Percentiles rank a stretch among this genome's conserved stretches.
phyloP scores from a whole-genome alignment of 2,888 invertebrate genomes.

The Hetaerina titia region DNA sequence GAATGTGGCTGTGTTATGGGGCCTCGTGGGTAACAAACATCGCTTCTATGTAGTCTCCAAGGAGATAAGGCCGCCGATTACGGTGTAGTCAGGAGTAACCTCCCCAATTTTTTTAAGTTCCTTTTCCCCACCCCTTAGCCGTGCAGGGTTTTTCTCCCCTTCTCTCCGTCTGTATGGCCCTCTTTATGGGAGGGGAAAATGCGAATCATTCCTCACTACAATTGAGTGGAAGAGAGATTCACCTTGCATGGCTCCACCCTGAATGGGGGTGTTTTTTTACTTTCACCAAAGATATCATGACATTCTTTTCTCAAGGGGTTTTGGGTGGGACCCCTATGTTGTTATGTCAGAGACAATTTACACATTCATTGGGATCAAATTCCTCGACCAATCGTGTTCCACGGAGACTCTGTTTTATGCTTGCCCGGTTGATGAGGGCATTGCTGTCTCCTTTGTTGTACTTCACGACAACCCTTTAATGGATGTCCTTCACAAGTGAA shows the following conservation, averaged over 20 bases:
- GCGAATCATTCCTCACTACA: not conserved
- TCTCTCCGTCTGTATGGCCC: not conserved
- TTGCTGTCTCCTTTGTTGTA: constrained; percentile 20
- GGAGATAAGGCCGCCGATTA: constrained; percentile 86
- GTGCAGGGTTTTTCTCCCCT: not conserved
- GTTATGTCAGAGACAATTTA: constrained; percentile 54
- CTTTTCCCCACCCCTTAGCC: constrained; percentile 19
- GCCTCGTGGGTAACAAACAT: constrained; percentile 95
- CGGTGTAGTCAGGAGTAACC: constrained; percentile 77
- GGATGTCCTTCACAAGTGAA: constrained; percentile 41
- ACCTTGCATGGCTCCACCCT: constrained; percentile 6
- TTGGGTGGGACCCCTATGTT: constrained; percentile 53
- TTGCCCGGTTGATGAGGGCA: constrained; percentile 15
- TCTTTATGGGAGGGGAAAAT: not conserved
- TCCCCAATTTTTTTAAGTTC: constrained; percentile 51
- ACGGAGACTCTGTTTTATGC: constrained; percentile 5
- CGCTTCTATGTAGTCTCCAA: constrained; percentile 98
- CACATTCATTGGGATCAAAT: constrained; percentile 62
- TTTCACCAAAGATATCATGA: constrained; percentile 61
- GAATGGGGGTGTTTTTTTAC: constrained; percentile 47
- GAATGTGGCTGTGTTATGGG: constrained; percentile 97
- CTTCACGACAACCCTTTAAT: constrained; percentile 34
- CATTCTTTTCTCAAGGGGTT: constrained; percentile 30
- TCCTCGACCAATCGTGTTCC: constrained; percentile 64
- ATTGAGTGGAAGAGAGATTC: not conserved